Evolutionary conservation across 2,888 invertebrate species (phyloP).

Genomic region (Gnatocerus cornutus): DNA sequence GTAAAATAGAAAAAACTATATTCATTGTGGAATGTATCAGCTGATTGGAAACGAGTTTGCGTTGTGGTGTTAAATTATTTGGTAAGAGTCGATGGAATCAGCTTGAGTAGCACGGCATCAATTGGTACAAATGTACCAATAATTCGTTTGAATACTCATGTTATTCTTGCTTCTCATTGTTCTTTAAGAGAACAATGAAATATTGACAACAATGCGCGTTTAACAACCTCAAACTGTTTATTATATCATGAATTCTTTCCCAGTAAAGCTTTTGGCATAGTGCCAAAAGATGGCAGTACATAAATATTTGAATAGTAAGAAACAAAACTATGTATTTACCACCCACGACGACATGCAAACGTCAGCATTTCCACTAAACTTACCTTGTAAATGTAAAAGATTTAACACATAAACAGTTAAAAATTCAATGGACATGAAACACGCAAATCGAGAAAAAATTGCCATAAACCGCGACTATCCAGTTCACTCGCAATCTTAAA

Average conservation of each 20-base stretch:
- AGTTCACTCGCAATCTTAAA: conserved; percentile 9
- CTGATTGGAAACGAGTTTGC: background rate
- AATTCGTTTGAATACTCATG: background rate
- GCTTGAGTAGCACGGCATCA: background rate
- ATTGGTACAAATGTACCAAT: background rate
- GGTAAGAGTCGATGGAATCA: background rate
- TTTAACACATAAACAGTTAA: conserved; percentile 33
- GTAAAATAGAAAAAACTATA: too few species aligned
- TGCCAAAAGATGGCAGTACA: conserved; percentile 54
- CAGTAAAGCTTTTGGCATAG: conserved; percentile 48
- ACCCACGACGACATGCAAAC: conserved; percentile 39
- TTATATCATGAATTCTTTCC: conserved; percentile 50
- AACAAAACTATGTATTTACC: conserved; percentile 34
- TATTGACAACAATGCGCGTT: conserved; percentile 47
- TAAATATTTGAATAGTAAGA: conserved; percentile 51
- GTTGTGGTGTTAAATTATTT: background rate
- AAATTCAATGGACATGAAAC: conserved; percentile 36
- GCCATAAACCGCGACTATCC: conserved; percentile 29
- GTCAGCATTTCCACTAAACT: conserved; percentile 32
- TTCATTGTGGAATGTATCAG: background rate
- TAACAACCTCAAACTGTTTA: conserved; percentile 53
- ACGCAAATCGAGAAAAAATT: conserved; percentile 39
- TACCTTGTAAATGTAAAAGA: conserved; percentile 30
- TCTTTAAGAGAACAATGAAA: conserved; percentile 10
- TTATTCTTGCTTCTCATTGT: conserved; percentile 3